phyloP scores from a whole-genome alignment of 2,113 vertebrate genomes.

The Syngnathus typhle region DNA sequence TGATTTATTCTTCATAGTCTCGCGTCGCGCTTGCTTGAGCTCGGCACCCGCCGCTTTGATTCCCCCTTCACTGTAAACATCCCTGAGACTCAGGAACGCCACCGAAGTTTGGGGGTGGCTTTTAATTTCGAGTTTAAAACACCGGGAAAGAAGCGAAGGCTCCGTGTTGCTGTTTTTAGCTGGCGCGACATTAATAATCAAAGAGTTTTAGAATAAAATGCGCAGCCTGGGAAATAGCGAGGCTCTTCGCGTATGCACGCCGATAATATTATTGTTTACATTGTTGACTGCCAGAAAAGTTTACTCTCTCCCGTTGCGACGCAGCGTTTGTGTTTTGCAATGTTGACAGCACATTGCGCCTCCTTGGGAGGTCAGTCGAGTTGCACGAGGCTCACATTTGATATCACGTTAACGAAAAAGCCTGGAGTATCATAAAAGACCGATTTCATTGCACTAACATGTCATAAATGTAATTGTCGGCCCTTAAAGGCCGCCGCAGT shows the following conservation, averaged over 20 bases:
- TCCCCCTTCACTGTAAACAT: background rate
- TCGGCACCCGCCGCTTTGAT: background rate
- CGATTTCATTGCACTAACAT: slow-evolving; percentile 50
- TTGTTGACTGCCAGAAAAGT: slow-evolving; percentile 12
- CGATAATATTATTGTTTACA: slow-evolving; percentile 12
- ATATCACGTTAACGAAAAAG: slow-evolving; percentile 31
- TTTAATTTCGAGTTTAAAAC: slow-evolving; percentile 21
- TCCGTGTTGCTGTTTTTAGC: slow-evolving; percentile 20
- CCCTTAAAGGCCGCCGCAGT: slow-evolving; percentile 6
- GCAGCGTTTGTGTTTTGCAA: background rate
- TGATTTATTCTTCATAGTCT: slow-evolving; percentile 15
- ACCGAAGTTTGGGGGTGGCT: background rate
- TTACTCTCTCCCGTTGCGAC: slow-evolving; percentile 3
- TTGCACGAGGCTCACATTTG: slow-evolving; percentile 23
- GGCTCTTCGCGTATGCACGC: slow-evolving; percentile 8
- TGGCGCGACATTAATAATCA: slow-evolving; percentile 20
- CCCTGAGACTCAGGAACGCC: slow-evolving; percentile 4
- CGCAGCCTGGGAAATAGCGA: background rate
- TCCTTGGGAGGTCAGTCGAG: slow-evolving; percentile 7
- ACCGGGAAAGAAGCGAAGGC: background rate
- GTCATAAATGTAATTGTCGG: slow-evolving; percentile 50
- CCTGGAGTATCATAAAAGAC: slow-evolving; percentile 39
- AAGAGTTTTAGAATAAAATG: slow-evolving; percentile 9
- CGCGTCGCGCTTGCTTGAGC: background rate
- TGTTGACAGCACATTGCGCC: background rate